Evolutionary conservation across 2,888 invertebrate genomes (phyloP).

Genomic region (Monochamus alternatus): DNA sequence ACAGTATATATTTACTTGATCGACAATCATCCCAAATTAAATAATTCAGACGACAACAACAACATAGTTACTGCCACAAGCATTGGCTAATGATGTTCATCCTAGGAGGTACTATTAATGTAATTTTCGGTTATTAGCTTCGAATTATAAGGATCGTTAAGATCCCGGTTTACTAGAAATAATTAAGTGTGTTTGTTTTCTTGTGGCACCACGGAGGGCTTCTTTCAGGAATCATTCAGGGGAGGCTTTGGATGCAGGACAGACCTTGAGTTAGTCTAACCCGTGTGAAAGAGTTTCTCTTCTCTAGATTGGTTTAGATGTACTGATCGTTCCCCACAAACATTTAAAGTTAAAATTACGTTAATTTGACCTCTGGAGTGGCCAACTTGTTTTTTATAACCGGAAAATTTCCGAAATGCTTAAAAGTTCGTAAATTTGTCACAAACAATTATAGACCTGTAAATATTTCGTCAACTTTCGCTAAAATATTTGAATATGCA

Average conservation of each 20-base stretch:
- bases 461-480: no score
- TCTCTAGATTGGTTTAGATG: no score
- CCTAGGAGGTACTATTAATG: constrained; percentile 39
- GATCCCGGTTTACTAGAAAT: constrained; percentile 20
- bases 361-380: no score
- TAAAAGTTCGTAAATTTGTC: no score
- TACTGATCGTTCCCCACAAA: no score
- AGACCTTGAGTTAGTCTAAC: not conserved
- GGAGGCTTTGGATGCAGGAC: not conserved
- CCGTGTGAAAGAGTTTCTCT: no score
- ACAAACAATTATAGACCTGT: no score
- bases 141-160: constrained; percentile 36
- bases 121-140: constrained; percentile 47
- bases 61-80: constrained; percentile 37
- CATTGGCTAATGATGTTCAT: constrained; percentile 44
- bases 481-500: no score
- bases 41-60: constrained; percentile 41
- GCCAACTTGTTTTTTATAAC: no score
- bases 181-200: constrained; percentile 16
- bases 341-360: no score
- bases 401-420: no score
- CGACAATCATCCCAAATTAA: constrained; percentile 40
- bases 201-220: not conserved
- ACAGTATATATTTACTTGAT: constrained; percentile 15
- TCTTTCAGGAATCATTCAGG: not conserved